phyloP scores from a whole-genome alignment of 2,888 invertebrate genomes.

The Operophtera brumata region DNA sequence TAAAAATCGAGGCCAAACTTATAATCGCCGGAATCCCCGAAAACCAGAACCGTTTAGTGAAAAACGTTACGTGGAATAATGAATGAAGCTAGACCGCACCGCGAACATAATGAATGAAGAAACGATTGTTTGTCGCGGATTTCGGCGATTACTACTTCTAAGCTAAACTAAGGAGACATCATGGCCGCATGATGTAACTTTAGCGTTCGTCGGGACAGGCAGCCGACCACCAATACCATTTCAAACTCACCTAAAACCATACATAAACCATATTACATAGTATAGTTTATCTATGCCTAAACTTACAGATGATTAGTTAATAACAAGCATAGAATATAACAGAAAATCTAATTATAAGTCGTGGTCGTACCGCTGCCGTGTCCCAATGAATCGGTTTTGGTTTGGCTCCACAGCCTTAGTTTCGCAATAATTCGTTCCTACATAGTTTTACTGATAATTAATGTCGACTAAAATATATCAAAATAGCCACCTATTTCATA shows the following conservation, averaged over 20 bases:
- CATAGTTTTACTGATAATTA: conserved; percentile 54
- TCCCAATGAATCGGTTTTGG: conserved; percentile 60
- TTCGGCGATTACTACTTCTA: conserved; percentile 57
- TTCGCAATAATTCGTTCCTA: conserved; percentile 60
- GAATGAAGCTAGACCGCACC: conserved; percentile 5
- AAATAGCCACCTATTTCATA: conserved; percentile 39
- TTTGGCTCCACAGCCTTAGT: conserved; percentile 71
- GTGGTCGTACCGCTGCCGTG: conserved; percentile 37
- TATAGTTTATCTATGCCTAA: neutral
- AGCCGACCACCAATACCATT: conserved; percentile 37
- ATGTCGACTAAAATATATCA: conserved; percentile 44
- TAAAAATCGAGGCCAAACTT: conserved; percentile 76
- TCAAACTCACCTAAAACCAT: conserved; percentile 12
- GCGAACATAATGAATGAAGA: neutral
- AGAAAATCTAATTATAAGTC: conserved; percentile 19
- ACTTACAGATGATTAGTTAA: conserved; percentile 10
- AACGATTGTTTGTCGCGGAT: conserved; percentile 35
- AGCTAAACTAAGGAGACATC: conserved; percentile 68
- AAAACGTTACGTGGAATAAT: neutral
- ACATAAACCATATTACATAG: conserved; percentile 21
- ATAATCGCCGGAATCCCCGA: conserved; percentile 42
- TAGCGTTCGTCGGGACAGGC: conserved; percentile 53
- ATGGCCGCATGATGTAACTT: conserved; percentile 79
- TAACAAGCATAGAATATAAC: conserved; percentile 26
- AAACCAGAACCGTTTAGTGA: conserved; percentile 7